Percentiles rank a stretch among this genome's conserved stretches.
Conservation (phyloP, 2,888 invertebrate species). For the Melieria crassipennis region DNA sequence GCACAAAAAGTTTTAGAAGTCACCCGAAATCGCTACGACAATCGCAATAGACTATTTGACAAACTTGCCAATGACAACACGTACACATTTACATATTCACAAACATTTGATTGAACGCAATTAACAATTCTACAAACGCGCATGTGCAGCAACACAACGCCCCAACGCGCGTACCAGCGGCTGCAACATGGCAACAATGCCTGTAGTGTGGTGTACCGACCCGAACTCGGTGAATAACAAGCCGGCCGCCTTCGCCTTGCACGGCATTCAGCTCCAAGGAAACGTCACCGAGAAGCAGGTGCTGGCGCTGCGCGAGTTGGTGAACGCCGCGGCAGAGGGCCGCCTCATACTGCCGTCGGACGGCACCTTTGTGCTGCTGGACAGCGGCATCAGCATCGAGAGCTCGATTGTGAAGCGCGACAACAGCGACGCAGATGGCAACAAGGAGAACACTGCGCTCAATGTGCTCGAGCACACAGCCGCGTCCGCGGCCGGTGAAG, state of each 20-base stretch:
- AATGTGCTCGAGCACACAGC: constrained; percentile 12
- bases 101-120: constrained; percentile 18
- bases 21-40: no score
- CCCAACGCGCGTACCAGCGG: neutral
- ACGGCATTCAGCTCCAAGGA: constrained; percentile 66
- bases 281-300: constrained; percentile 66
- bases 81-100: constrained; percentile 9
- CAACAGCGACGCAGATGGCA: constrained; percentile 22
- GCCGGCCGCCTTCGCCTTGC: constrained; percentile 65
- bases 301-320: constrained; percentile 62
- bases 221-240: constrained; percentile 66
- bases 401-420: constrained; percentile 57
- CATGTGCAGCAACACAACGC: neutral
- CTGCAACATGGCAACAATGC: constrained; percentile 62
- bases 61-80: constrained; percentile 37
- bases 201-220: constrained; percentile 67
- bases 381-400: constrained; percentile 65
- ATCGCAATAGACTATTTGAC: constrained; percentile 25
- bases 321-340: constrained; percentile 66
- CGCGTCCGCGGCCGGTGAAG: constrained; percentile 3
- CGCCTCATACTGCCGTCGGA: constrained; percentile 65
- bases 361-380: constrained; percentile 64
- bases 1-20: no score
- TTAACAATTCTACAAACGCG: constrained; percentile 14
- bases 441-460: constrained; percentile 42